A percentile compares a stretch with the other conserved stretches of the same genome.
Evolutionary conservation across 2,888 invertebrate genomes (phyloP).

Genomic region (Arge pagana): DNA sequence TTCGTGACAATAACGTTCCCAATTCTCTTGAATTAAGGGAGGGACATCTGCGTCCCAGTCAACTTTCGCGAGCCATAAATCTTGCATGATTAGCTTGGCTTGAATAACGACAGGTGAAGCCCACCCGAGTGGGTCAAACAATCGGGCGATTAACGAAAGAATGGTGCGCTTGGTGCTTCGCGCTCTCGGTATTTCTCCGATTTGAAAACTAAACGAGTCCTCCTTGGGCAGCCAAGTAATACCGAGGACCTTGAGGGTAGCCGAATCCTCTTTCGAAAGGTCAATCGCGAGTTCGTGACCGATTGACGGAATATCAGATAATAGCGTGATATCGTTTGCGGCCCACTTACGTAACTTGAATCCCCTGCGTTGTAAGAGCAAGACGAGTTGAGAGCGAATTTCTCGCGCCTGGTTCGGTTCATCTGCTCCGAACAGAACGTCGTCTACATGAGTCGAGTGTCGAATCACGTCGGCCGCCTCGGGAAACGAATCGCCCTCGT

Average conservation of each 20-base stretch:
- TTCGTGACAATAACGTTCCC: constrained; percentile 16
- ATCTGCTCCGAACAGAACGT: constrained; percentile 5
- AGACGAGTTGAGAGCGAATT: constrained; percentile 2
- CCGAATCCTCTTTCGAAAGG: not conserved
- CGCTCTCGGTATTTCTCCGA: not conserved
- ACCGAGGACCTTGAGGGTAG: constrained; percentile 1
- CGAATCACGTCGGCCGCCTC: not conserved
- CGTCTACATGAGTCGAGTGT: constrained; percentile 7
- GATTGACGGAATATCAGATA: not conserved
- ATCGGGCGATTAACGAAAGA: constrained; percentile 24
- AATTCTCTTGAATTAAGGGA: not conserved
- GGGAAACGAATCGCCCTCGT: constrained; percentile 19
- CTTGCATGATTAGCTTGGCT: constrained; percentile 29
- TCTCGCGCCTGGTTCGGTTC: constrained; percentile 1
- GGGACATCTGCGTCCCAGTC: constrained; percentile 27
- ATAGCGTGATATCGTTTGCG: constrained; percentile 8
- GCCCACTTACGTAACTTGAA: constrained; percentile 20
- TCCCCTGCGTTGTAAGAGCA: constrained; percentile 8
- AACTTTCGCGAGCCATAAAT: constrained; percentile 27
- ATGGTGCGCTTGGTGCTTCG: constrained; percentile 21
- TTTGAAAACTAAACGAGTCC: constrained; percentile 2
- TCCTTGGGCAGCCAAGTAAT: constrained; percentile 1
- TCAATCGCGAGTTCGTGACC: not conserved
- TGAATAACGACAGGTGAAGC: constrained; percentile 25
- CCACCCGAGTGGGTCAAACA: constrained; percentile 31